These are phyloP conservation scores for Podarcis raffonei DNA, from an alignment of 2,113 vertebrate genomes.

Conservation along the genomic window DNA sequence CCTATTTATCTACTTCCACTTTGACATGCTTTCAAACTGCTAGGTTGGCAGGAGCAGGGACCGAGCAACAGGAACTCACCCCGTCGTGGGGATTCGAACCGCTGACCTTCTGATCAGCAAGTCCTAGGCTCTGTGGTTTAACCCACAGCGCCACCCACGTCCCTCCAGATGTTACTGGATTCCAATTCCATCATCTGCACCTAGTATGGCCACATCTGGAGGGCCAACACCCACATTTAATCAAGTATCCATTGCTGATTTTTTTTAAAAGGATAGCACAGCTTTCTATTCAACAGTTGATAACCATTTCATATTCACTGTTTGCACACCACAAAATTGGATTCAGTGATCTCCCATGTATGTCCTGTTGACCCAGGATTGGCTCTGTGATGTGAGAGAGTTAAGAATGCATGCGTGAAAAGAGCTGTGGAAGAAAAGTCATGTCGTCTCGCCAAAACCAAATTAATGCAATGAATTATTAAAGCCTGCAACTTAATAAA, in stretches of 20 bases:
- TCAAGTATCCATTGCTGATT: neutral
- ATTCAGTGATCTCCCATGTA: neutral
- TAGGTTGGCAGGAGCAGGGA: too few relatives aligned
- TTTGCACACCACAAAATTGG: neutral
- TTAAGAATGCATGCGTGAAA: neutral
- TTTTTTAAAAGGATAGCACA: neutral
- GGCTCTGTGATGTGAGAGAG: neutral
- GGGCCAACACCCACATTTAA: neutral
- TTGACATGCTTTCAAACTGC: too few relatives aligned
- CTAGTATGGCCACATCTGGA: too few relatives aligned
- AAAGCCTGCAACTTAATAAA: slow-evolving; percentile 18
- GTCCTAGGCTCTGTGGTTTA: too few relatives aligned
- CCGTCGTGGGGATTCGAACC: too few relatives aligned
- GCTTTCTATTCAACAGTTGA: neutral
- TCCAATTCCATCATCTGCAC: too few relatives aligned
- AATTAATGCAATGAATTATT: neutral
- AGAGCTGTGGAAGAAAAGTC: neutral
- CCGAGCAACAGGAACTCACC: too few relatives aligned
- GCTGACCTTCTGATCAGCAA: too few relatives aligned
- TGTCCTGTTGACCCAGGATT: neutral
- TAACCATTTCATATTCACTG: neutral
- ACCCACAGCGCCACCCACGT: too few relatives aligned
- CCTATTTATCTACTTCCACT: too few relatives aligned
- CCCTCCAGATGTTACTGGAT: too few relatives aligned
- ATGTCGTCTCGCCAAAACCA: neutral